phyloP scores from a whole-genome alignment of 2,797 vertebrate species.

The Gymnocypris eckloni region DNA sequence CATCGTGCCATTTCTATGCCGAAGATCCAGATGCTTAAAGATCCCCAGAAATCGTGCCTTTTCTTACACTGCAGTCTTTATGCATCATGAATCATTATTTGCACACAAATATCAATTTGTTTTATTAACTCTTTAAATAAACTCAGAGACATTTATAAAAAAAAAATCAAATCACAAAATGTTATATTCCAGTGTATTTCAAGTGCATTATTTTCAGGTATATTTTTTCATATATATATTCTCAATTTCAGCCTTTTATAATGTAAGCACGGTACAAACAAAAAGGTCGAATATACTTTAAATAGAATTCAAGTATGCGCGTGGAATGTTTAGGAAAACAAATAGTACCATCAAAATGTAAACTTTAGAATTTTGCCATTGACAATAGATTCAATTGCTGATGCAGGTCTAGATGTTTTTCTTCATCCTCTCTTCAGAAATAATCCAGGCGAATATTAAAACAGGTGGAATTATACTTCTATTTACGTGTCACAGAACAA shows the following conservation, averaged over 20 bases:
- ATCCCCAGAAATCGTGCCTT: neutral
- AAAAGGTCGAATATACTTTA: conserved; percentile 86
- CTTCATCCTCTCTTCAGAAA: conserved; percentile 72
- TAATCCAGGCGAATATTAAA: conserved; percentile 84
- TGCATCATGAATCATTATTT: conserved; percentile 73
- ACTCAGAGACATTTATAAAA: conserved; percentile 89
- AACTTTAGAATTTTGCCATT: conserved; percentile 89
- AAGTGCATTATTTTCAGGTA: conserved; percentile 99
- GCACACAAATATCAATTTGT: conserved; percentile 88
- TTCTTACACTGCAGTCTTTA: conserved; percentile 52
- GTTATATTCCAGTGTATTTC: conserved; percentile 99
- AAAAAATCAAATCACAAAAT: conserved; percentile 94
- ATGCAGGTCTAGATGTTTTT: conserved; percentile 84
- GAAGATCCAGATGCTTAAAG: conserved; percentile 2
- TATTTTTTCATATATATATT: conserved; percentile 88
- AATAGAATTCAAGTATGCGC: conserved; percentile 99
- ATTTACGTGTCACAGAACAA: conserved; percentile 98
- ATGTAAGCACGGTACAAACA: conserved; percentile 90
- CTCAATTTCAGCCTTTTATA: conserved; percentile 87
- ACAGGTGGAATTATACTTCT: conserved; percentile 85
- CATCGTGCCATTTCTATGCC: neutral
- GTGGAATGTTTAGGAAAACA: conserved; percentile 96
- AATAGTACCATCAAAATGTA: conserved; percentile 96
- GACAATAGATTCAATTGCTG: conserved; percentile 87
- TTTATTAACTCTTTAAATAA: conserved; percentile 99